These are phyloP conservation scores for Tetragonula carbonaria DNA, from an alignment of 2,888 invertebrate genomes.

Conservation along the genomic window DNA sequence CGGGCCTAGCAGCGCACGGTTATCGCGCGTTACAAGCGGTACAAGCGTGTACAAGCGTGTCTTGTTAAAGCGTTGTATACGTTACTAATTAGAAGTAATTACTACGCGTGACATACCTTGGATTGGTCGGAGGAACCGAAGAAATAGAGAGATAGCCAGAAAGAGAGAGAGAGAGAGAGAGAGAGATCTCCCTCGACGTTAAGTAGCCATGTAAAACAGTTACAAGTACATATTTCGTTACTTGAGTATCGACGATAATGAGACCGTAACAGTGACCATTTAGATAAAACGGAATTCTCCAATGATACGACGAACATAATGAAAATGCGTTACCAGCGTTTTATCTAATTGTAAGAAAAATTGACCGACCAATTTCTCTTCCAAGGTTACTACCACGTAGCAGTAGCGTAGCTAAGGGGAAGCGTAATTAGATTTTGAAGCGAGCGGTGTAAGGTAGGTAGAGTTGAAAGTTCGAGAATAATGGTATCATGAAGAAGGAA, in stretches of 20 bases:
- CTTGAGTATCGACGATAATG: conserved; percentile 61
- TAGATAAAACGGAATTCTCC: conserved; percentile 41
- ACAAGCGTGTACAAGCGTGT: conserved; percentile 50
- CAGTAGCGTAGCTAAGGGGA: too few relatives aligned
- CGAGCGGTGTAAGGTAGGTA: too few relatives aligned
- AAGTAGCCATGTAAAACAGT: conserved; percentile 41
- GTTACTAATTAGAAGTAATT: conserved; percentile 66
- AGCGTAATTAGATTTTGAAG: too few relatives aligned
- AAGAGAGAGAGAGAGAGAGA: not conserved
- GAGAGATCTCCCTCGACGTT: conserved; percentile 25
- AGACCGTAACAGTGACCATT: conserved; percentile 51
- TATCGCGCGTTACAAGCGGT: conserved; percentile 44
- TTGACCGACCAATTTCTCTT: not conserved
- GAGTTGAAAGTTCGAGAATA: too few relatives aligned
- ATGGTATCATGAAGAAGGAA: too few relatives aligned
- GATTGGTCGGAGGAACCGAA: conserved; percentile 33
- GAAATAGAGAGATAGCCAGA: not conserved
- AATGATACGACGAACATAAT: not conserved
- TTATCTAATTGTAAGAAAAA: conserved; percentile 14
- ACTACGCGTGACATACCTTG: conserved; percentile 55
- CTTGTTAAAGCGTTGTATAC: conserved; percentile 62
- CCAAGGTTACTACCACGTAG: too few relatives aligned
- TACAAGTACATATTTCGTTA: conserved; percentile 42
- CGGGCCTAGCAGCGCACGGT: not conserved
- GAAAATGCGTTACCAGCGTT: not conserved